Percentiles rank a stretch among this genome's conserved stretches.
Evolutionary conservation across 2,797 vertebrate species (phyloP).

Genomic region (Enteromius viviparus): DNA sequence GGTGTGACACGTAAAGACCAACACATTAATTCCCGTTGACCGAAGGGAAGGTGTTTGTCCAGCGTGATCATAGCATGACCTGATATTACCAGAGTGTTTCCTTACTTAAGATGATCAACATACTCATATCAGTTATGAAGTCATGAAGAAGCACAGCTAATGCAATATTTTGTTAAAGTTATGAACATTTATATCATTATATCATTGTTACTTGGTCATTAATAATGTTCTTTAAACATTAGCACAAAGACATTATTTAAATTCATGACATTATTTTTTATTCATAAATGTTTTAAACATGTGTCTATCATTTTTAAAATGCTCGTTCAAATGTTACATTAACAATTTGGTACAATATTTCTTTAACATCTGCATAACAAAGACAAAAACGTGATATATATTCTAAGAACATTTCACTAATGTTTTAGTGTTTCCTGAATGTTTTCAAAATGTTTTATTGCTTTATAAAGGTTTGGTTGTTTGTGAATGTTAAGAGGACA

Average conservation of each 20-base stretch:
- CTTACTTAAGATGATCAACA: background rate
- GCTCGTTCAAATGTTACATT: background rate
- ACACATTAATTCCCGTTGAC: conserved; percentile 33
- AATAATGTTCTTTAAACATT: background rate
- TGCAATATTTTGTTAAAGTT: no score
- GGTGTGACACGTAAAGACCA: conserved; percentile 11
- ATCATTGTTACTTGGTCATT: background rate
- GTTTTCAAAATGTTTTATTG: background rate
- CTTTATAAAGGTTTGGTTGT: no score
- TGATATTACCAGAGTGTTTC: background rate
- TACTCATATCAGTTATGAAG: background rate
- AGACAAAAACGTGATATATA: background rate
- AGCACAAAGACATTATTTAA: background rate
- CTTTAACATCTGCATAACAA: background rate
- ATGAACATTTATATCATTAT: background rate
- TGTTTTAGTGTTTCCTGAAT: background rate
- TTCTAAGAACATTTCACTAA: background rate
- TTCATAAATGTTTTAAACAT: background rate
- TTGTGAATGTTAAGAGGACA: background rate
- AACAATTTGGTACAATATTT: background rate
- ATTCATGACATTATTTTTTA: background rate
- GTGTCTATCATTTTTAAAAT: background rate
- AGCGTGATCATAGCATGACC: background rate
- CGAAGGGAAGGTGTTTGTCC: conserved; percentile 6
- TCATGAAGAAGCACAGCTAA: background rate